These are phyloP conservation scores for Tanytarsus gracilentus DNA, from an alignment of 2,888 invertebrate genomes.

Conservation along the genomic window DNA sequence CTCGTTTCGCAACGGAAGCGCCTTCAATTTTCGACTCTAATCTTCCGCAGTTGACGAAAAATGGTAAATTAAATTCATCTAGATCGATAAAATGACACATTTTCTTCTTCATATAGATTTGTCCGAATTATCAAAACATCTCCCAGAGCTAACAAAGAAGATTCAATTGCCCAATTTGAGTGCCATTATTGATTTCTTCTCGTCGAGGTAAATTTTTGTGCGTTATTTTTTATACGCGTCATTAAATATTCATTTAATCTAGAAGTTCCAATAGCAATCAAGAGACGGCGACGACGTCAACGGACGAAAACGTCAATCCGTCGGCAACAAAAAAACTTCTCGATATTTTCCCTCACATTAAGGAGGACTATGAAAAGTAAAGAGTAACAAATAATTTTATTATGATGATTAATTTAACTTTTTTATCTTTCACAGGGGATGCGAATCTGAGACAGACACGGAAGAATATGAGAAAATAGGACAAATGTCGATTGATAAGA, in stretches of 20 bases:
- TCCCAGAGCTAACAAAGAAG: constrained; percentile 59
- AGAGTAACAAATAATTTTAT: constrained; percentile 25
- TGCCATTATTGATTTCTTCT: constrained; percentile 62
- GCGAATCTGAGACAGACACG: constrained; percentile 72
- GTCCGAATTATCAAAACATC: constrained; percentile 51
- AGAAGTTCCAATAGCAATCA: constrained; percentile 22
- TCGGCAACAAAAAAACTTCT: constrained; percentile 19
- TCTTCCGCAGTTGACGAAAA: constrained; percentile 53
- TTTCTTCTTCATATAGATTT: constrained; percentile 44
- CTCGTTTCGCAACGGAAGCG: constrained; percentile 69
- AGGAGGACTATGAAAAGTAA: constrained; percentile 20
- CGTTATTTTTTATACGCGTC: not conserved
- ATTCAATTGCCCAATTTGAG: constrained; percentile 61
- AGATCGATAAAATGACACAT: constrained; percentile 30
- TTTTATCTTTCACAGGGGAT: constrained; percentile 48
- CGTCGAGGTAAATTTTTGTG: constrained; percentile 45
- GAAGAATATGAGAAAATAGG: constrained; percentile 75
- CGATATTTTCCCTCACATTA: constrained; percentile 21
- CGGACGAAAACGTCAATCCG: not conserved
- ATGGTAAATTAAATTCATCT: constrained; percentile 31
- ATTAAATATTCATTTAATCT: not conserved
- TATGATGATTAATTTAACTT: constrained; percentile 3
- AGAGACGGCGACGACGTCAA: constrained; percentile 10
- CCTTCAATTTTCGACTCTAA: constrained; percentile 66
- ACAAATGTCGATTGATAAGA: constrained; percentile 49